A percentile compares a stretch with the other conserved stretches of the same genome.
These are phyloP conservation scores for Phoxinus phoxinus DNA, from an alignment of 2,113 vertebrate species.

Conservation along the genomic window DNA sequence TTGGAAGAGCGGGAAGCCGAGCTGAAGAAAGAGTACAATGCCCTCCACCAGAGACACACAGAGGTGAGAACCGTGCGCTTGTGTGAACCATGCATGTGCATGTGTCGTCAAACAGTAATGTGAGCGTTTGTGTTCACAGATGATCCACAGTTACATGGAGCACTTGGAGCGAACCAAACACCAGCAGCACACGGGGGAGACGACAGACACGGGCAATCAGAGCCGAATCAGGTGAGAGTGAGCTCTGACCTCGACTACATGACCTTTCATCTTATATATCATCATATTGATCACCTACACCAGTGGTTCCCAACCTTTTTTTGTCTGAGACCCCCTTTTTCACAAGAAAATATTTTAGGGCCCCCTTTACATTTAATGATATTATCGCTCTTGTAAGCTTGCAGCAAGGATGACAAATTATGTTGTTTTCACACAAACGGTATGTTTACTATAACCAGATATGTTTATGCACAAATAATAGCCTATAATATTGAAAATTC, in stretches of 20 bases:
- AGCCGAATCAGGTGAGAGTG: constrained; percentile 86
- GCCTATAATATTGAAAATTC: no score
- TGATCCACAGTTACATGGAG: constrained; percentile 99
- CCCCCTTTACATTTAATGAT: no score
- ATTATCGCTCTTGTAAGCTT: no score
- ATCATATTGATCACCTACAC: no score
- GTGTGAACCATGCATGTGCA: neutral
- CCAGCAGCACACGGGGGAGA: constrained; percentile 85
- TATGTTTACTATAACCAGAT: no score
- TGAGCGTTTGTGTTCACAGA: constrained; percentile 74
- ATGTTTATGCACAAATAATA: no score
- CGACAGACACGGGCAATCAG: constrained; percentile 79
- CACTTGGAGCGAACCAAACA: constrained; percentile 96
- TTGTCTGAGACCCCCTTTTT: no score
- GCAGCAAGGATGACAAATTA: no score
- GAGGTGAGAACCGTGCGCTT: constrained; percentile 78
- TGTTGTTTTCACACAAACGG: no score
- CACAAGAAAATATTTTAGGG: no score
- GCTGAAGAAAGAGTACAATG: constrained; percentile 93
- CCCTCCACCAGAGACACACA: constrained; percentile 94
- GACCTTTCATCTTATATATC: no score
- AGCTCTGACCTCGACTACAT: neutral
- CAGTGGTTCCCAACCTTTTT: no score
- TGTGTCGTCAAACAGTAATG: neutral
- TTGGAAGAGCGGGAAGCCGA: constrained; percentile 96